Conservation (phyloP, 2,888 invertebrate species). For the Eupithecia subumbrata region DNA sequence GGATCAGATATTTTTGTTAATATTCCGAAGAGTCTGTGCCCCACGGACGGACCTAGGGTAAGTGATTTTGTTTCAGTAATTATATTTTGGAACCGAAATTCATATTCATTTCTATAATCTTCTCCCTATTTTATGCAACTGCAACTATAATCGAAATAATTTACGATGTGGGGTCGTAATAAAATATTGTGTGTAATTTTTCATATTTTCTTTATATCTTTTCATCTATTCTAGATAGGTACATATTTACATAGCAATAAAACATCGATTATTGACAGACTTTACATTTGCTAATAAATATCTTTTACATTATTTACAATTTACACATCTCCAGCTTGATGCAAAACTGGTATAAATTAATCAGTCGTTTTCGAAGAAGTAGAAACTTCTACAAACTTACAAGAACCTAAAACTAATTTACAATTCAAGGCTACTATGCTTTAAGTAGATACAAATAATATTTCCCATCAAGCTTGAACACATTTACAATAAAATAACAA, state of each 20-base stretch:
- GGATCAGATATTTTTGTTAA: no score
- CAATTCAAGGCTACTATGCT: constrained; percentile 37
- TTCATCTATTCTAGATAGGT: constrained; percentile 57
- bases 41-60: no score
- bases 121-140: neutral
- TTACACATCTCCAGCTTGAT: constrained; percentile 48
- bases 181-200: constrained; percentile 35
- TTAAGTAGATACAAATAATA: constrained; percentile 46
- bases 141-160: neutral
- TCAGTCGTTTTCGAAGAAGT: constrained; percentile 67
- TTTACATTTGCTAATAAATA: constrained; percentile 60
- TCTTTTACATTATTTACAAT: constrained; percentile 65
- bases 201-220: constrained; percentile 62
- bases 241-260: constrained; percentile 67
- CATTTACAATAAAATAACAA: constrained; percentile 73
- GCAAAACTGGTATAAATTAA: constrained; percentile 60
- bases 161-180: constrained; percentile 1
- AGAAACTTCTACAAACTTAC: constrained; percentile 22
- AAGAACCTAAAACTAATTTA: constrained; percentile 44
- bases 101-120: neutral
- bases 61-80: no score
- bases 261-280: constrained; percentile 53
- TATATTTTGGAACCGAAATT: neutral
- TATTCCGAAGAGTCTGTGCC: no score
- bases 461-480: constrained; percentile 73